A percentile compares a stretch with the other conserved stretches of the same genome.
Evolutionary conservation across 2,113 vertebrate species (phyloP).

Genomic region (Callipepla squamata): DNA sequence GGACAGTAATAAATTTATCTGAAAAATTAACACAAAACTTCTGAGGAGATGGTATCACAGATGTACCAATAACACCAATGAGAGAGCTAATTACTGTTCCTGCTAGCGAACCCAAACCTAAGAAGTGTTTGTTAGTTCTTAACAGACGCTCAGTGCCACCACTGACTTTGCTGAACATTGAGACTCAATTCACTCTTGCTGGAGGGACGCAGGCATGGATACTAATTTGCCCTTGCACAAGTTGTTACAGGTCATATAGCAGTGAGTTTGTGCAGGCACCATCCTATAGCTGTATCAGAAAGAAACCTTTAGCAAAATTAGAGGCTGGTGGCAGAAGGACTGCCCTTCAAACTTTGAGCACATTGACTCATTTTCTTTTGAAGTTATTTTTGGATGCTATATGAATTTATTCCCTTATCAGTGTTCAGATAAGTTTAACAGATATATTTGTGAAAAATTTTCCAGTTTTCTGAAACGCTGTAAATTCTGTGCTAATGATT

Average conservation of each 20-base stretch:
- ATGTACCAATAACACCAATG: neutral
- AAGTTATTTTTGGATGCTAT: neutral
- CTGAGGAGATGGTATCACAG: neutral
- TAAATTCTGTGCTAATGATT: neutral
- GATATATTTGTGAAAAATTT: neutral
- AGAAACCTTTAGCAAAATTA: neutral
- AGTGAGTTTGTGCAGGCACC: neutral
- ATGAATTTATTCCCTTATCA: neutral
- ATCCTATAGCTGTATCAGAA: neutral
- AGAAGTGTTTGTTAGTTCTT: neutral
- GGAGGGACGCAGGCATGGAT: neutral
- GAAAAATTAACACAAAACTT: neutral
- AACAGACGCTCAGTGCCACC: neutral
- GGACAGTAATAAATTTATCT: neutral
- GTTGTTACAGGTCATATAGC: neutral
- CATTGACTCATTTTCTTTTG: constrained; percentile 1
- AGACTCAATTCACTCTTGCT: neutral
- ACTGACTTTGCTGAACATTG: neutral
- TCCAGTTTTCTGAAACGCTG: neutral
- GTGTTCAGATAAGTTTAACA: neutral
- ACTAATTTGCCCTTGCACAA: neutral
- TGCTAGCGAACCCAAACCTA: neutral
- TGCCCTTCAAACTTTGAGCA: neutral
- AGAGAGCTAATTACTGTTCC: neutral
- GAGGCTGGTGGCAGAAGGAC: neutral